Conservation (phyloP, 2,797 vertebrate species). For the Pangasius macronema region DNA sequence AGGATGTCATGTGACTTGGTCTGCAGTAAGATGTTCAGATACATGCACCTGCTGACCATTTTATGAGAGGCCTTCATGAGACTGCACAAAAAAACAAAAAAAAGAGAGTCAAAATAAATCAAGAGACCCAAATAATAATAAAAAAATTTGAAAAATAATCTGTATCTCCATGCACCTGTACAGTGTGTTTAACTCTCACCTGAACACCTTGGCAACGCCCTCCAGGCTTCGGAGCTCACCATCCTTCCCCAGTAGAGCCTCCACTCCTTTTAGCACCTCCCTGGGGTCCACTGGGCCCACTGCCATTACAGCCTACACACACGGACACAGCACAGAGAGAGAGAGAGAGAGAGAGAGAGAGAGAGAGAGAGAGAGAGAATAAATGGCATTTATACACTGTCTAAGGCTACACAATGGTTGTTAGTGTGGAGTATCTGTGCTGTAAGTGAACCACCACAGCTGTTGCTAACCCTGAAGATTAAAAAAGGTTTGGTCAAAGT, state of each 20-base stretch:
- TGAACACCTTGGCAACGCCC: constrained; percentile 91
- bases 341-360: constrained; percentile 15
- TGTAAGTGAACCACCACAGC: neutral
- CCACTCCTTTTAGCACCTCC: constrained; percentile 92
- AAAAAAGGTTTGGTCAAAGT: constrained; percentile 6
- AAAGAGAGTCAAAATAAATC: neutral
- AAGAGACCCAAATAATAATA: neutral
- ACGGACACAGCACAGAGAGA: constrained; percentile 23
- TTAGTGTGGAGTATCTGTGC: neutral
- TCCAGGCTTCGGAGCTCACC: constrained; percentile 91
- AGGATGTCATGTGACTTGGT: constrained; percentile 88
- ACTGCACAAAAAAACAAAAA: constrained; percentile 64
- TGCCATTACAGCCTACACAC: constrained; percentile 79
- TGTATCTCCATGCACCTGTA: neutral
- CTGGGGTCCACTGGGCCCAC: constrained; percentile 91
- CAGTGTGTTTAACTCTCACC: constrained; percentile 69
- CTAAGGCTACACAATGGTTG: neutral
- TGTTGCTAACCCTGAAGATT: neutral
- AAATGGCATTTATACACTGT: constrained; percentile 19
- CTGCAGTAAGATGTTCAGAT: constrained; percentile 92
- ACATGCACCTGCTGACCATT: constrained; percentile 95
- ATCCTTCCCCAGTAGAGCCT: constrained; percentile 87
- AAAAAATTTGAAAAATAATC: neutral
- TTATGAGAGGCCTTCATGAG: constrained; percentile 94
- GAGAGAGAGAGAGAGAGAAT: constrained; percentile 5